Base-by-base conservation (phyloP, 1,140 invertebrate species). In the Zaprionus kolodkinae region DNA sequence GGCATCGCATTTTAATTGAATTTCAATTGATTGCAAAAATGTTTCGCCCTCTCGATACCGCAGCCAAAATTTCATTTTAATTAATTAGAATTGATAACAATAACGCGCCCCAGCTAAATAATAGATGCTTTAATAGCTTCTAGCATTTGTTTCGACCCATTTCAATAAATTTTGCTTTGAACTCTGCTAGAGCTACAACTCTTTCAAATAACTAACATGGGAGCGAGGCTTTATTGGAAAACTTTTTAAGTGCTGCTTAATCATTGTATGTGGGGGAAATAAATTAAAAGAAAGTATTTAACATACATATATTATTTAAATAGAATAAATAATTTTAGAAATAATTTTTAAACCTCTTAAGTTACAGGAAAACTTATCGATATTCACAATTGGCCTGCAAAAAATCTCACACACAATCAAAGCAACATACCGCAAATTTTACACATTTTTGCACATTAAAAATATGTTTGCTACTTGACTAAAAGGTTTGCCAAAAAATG, bases 1-100 rank as follows among this genome's bases (percentile, higher is more conserved):
- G 84, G 80, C 65, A 78, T 78, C 71, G 80, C 48, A 78, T 85
- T 89, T 89, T 89, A 89, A 89, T 89, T 89, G 85, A 89, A 89
- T 89, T 89, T 89, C 81, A 89, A 89, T 89, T 89, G 81, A 89
- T 89, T 89, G 85, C 85, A 79, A 89, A 88, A 81, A 85, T 85
- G 60, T 89, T 79, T 76, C 67, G 76, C 79, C 72, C 67, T 74
- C 79, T 89, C 72, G 67, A 73, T 72, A 67, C 72, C 71, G 50
- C 77, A 70, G 35, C 72, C 70, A 70, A 89, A 89, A 89, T 89
- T 89, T 89, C 66, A 81, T 85, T 89, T 81, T 85, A 85, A 89
- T 89, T 85, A 89, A 89, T 89, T 85, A 79, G 79, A 81, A 81
- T 89, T 85, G 85, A 85, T 85, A 90, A 90, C 76, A 89, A 85